Evolutionary conservation across 2,113 vertebrate genomes (phyloP), one percentile per base, ranked within the genome.

Genomic region (Heterotis niloticus): DNA sequence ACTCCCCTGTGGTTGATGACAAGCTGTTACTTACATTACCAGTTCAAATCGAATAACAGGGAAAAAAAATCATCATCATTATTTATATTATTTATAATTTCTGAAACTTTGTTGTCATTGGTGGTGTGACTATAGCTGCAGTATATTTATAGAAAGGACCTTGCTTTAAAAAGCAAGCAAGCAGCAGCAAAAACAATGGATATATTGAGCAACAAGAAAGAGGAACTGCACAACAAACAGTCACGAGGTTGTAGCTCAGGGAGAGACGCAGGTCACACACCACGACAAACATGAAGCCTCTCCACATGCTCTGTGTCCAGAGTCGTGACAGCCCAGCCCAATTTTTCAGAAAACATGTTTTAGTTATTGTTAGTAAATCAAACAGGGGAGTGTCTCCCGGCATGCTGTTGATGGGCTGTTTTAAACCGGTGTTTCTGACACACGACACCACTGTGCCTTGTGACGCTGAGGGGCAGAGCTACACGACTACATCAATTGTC

Each of bases 401-500:
- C 34, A 13, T 54, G n/a, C 24, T 18, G 51, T 52, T 2, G n/a
- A 23, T 20, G 13, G 13, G 13, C 59, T 20, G 13, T 11, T 51
- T 72, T 72, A 51, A 11, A 52, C 44, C 44, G 23, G 51, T 72
- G 69, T 72, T 72, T 72, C 69, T 14, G 24, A 72, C 5, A 54
- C 69, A 72, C 51, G 69, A 51, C 69, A 51, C 20, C 69, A 72
- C 69, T 34, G 18, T 23, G n/a, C 11, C 44, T 51, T 20, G 11
- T 16, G 10, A 62, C 9, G 34, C 44, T 34, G 51, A 34, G 13
- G 7, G 69, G 34, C 11, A 13, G 69, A 54, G 44, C 18, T 34
- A 23, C 69, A 51, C 52, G 34, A 72, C 23, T 11, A 13, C 20
- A 54, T 24, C 18, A n/a, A 12, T 26, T 12, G 24, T 13, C 69